Evolutionary conservation across 2,888 invertebrate genomes (phyloP).

Genomic region (Argynnis bischoffii): DNA sequence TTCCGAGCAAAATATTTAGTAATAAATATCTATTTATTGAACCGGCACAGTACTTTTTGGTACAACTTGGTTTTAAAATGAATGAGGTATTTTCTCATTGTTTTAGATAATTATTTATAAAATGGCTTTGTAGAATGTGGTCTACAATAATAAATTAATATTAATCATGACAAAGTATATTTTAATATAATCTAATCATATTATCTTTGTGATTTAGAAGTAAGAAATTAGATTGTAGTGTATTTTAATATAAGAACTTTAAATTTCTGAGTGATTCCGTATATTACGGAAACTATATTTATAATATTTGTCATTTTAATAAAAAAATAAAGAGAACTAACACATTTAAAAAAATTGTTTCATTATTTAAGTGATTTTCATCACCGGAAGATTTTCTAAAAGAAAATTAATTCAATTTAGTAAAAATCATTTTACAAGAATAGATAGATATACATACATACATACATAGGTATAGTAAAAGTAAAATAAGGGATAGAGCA

Average conservation of each 20-base stretch:
- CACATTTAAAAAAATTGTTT: conserved; percentile 11
- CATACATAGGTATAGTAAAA: too few relatives aligned
- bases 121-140: conserved; percentile 39
- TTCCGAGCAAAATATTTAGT: conserved; percentile 12
- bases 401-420: too few relatives aligned
- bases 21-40: conserved; percentile 11
- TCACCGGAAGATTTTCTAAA: background rate
- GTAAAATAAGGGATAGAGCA: too few relatives aligned
- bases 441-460: too few relatives aligned
- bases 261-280: conserved; percentile 52
- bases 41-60: conserved; percentile 42
- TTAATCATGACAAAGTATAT: conserved; percentile 69
- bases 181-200: conserved; percentile 59
- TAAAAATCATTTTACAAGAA: too few relatives aligned
- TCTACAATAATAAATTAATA: conserved; percentile 51
- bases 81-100: conserved; percentile 24
- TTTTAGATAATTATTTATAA: conserved; percentile 28
- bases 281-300: conserved; percentile 75
- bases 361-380: conserved; percentile 22
- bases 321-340: conserved; percentile 52
- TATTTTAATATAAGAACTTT: conserved; percentile 37
- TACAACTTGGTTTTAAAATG: conserved; percentile 38
- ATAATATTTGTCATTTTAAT: conserved; percentile 69
- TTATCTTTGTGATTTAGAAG: conserved; percentile 54
- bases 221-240: conserved; percentile 21